Conservation (phyloP, 2,113 vertebrate genomes). For the Vidua macroura region DNA sequence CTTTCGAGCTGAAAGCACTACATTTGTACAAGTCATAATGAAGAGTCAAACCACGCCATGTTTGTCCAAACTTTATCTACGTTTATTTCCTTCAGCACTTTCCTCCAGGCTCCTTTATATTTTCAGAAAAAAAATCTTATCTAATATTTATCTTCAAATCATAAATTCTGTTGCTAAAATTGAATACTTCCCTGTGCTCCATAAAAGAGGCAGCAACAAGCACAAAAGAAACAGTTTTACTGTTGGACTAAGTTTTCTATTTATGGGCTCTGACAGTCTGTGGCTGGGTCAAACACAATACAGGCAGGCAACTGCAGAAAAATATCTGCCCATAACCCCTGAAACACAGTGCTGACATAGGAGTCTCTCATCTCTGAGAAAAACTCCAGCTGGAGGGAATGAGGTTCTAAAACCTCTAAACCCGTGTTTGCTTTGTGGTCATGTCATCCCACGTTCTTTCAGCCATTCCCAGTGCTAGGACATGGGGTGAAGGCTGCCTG, state of each 20-base stretch:
- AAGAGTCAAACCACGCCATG: not conserved
- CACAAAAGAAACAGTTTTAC: not conserved
- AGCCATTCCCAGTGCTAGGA: not conserved
- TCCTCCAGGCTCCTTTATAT: not conserved
- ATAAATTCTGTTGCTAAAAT: slow-evolving; percentile 31
- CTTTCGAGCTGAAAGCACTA: not conserved
- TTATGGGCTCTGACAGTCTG: not conserved
- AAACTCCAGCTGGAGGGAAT: not conserved
- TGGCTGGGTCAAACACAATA: not conserved
- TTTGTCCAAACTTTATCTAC: not conserved
- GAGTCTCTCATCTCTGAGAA: not conserved
- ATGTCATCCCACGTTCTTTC: not conserved
- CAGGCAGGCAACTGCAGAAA: not conserved
- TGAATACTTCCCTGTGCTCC: not conserved
- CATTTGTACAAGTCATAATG: not conserved
- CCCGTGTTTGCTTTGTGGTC: not conserved
- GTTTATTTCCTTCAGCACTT: not conserved
- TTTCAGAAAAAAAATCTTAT: slow-evolving; percentile 26
- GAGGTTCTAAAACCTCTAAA: not conserved
- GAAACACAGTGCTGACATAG: not conserved
- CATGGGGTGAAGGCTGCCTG: not conserved
- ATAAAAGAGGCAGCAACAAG: not conserved
- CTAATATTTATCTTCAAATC: slow-evolving; percentile 8
- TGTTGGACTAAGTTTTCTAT: not conserved
- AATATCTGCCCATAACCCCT: not conserved